Evolutionary conservation across 2,888 invertebrate species (phyloP).

Genomic region (Ormyrus pomaceus): DNA sequence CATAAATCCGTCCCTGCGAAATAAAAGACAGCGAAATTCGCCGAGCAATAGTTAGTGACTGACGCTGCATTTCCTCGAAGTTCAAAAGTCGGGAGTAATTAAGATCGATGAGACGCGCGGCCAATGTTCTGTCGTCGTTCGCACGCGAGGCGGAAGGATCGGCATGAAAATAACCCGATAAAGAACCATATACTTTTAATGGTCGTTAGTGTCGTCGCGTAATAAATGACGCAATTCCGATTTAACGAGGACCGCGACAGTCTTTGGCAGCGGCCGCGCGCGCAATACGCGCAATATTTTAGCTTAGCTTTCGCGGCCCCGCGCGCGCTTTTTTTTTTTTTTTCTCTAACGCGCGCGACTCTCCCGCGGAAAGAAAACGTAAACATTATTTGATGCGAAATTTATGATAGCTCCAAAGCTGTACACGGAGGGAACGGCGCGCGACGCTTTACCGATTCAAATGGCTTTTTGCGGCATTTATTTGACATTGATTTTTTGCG

Average conservation of each 20-base stretch:
- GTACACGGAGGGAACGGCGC: not conserved
- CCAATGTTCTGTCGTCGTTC: not conserved
- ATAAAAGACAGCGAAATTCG: no score
- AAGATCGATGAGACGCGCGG: conserved; percentile 15
- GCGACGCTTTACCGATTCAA: not conserved
- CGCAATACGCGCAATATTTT: no score
- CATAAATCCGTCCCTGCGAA: no score
- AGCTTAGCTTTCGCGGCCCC: no score
- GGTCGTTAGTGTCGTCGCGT: conserved; percentile 38
- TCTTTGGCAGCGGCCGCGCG: conserved; percentile 1
- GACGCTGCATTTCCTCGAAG: conserved; percentile 2
- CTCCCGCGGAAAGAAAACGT: not conserved
- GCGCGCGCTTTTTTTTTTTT: conserved; percentile 15
- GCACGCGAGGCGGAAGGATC: not conserved
- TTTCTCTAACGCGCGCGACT: not conserved
- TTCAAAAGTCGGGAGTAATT: conserved; percentile 17
- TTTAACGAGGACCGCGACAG: conserved; percentile 29
- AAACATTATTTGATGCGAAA: not conserved
- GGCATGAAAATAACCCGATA: conserved; percentile 28
- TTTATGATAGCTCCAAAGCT: not conserved
- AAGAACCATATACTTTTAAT: conserved; percentile 39
- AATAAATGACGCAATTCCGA: conserved; percentile 35
- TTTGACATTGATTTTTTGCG: conserved; percentile 12
- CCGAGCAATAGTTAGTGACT: no score
- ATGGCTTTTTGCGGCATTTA: conserved; percentile 1